Percentiles rank a stretch among this genome's conserved stretches.
These are phyloP conservation scores for Spea bombifrons DNA, from an alignment of 2,113 vertebrate genomes.

Conservation along the genomic window DNA sequence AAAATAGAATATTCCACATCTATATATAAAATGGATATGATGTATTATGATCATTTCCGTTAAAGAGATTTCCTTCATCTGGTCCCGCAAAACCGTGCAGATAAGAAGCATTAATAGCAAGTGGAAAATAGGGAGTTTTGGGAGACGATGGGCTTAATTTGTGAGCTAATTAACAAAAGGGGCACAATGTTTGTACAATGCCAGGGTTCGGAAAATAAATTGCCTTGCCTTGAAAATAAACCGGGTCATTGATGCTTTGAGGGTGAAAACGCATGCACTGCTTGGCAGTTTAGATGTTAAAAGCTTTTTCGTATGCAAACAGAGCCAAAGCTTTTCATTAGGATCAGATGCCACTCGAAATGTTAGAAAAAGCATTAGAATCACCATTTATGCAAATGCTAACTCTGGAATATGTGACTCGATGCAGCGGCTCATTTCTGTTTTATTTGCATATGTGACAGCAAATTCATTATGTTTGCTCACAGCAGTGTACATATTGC, in stretches of 20 bases:
- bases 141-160: slow-evolving; percentile 34
- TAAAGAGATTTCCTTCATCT: slow-evolving; percentile 33
- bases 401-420: slow-evolving; percentile 49
- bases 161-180: slow-evolving; percentile 37
- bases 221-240: slow-evolving; percentile 31
- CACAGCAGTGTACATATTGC: slow-evolving; percentile 27
- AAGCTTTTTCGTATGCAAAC: slow-evolving; percentile 10
- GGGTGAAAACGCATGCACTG: background rate
- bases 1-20: slow-evolving; percentile 18
- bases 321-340: slow-evolving; percentile 18
- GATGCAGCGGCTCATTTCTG: slow-evolving; percentile 53
- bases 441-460: slow-evolving; percentile 56
- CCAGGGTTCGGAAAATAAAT: slow-evolving; percentile 4
- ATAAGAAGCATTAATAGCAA: slow-evolving; percentile 41
- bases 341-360: slow-evolving; percentile 48
- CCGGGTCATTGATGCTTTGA: slow-evolving; percentile 14
- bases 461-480: slow-evolving; percentile 50
- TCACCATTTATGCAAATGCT: slow-evolving; percentile 61
- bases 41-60: slow-evolving; percentile 30
- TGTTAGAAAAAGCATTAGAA: slow-evolving; percentile 45
- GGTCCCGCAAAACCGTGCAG: slow-evolving; percentile 20
- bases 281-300: slow-evolving; percentile 5
- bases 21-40: slow-evolving; percentile 29
- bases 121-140: slow-evolving; percentile 18
- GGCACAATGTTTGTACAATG: slow-evolving; percentile 15